Evolutionary conservation across 2,888 invertebrate species (phyloP), one percentile per base, ranked within the genome.

Genomic region (Zootermopsis nevadensis): DNA sequence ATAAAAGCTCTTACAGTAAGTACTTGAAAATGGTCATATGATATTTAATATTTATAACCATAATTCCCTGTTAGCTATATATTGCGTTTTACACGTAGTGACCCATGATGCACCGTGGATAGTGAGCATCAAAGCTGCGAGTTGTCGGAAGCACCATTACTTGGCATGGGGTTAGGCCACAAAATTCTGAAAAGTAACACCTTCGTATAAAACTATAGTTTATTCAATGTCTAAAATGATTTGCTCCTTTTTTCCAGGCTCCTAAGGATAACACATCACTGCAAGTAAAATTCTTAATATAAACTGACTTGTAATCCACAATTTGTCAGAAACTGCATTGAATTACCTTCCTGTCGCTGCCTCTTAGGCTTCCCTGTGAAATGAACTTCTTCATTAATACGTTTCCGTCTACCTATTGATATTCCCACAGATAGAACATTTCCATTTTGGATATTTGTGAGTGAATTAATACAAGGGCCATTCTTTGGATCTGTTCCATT

Each of bases 71-170:
- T 80, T 42, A 48, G 38, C 48, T 48, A 76, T 31, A 31, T 81
- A 69, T 33, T 76, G 53, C 60, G 42, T 38, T 67, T 90, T 91
- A 93, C 88, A 92, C 91, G 91, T 92, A 92, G 89, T 93, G 92
- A 88, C 91, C 92, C 92, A 92, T 92, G 90, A 92, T 91, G 90
- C 92, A 92, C 89, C 92, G 91, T 89, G 92, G 91, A 89, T 93
- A 93, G 88, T 92, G 92, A 88, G 92, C 91, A 91, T 91, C 88
- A 91, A 90, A 53, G 81, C 42, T 82, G 55, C 38, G 55, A 76
- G 82, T 76, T 60, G 74, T 48, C 35, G 72, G 82, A 82, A 69
- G 82, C 38, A 74, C 35, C 74, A 19, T 60, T 55, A 60, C 82
- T 74, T 81, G 72, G 22, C 33, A 69, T 60, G 79, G 66, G 35